Conservation (phyloP, 2,797 vertebrate species). For the Bradypodion ventrale region DNA sequence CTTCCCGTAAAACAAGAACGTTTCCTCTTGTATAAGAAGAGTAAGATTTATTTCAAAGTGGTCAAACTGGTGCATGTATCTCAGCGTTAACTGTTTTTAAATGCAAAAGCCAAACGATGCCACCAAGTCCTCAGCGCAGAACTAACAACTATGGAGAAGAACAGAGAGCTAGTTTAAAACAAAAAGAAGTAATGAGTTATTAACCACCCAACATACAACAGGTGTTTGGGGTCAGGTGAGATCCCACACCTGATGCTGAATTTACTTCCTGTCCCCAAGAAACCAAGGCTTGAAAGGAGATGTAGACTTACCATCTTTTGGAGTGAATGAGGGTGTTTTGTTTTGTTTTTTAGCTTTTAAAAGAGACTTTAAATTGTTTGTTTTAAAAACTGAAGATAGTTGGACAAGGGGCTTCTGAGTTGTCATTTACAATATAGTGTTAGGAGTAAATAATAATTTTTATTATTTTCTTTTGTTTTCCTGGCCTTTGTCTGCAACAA, state of each 20-base stretch:
- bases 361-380: background rate
- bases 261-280: background rate
- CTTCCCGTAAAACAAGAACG: background rate
- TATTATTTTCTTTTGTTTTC: background rate
- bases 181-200: background rate
- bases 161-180: background rate
- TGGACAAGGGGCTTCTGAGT: background rate
- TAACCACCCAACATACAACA: background rate
- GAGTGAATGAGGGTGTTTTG: accelerated
- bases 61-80: background rate
- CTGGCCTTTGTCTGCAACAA: background rate
- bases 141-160: background rate
- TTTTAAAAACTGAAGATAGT: background rate
- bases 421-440: background rate
- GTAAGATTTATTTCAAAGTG: background rate
- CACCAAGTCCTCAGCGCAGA: background rate
- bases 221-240: slow-evolving; percentile 38
- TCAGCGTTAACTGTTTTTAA: background rate
- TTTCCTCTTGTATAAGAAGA: background rate
- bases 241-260: slow-evolving; percentile 11
- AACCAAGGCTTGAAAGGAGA: accelerated
- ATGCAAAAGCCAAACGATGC: background rate
- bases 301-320: accelerated
- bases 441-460: background rate
- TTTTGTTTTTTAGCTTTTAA: too few relatives aligned